phyloP scores from a whole-genome alignment of 1,140 invertebrate species.

The Microplitis mediator region DNA sequence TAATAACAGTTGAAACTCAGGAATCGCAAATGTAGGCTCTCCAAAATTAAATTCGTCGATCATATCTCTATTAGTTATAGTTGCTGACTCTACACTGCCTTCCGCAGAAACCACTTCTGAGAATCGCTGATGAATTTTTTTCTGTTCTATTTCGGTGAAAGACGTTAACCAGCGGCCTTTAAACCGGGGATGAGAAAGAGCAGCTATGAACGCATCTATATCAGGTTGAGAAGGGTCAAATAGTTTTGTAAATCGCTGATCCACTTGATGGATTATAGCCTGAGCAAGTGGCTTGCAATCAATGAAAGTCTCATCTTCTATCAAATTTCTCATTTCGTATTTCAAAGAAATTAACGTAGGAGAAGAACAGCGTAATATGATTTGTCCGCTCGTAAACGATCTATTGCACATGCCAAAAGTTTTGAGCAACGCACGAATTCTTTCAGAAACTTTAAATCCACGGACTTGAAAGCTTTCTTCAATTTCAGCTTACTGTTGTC shows the following conservation, averaged over 20 bases:
- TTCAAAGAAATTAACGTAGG: constrained; percentile 11
- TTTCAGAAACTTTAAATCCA: constrained; percentile 24
- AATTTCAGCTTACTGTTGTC: not conserved
- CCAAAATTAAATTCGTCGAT: constrained; percentile 7
- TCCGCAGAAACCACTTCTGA: constrained; percentile 3
- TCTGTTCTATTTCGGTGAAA: not conserved
- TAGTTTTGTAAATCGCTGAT: constrained; percentile 1
- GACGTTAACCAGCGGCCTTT: constrained; percentile 15
- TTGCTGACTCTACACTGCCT: not conserved
- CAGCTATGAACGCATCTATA: constrained; percentile 13
- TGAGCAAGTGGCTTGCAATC: not conserved
- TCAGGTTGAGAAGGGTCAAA: not conserved
- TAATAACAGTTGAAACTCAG: constrained; percentile 2
- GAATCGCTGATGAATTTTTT: not conserved
- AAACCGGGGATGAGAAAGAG: constrained; percentile 9
- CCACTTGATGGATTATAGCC: not conserved
- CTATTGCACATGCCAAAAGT: constrained; percentile 18
- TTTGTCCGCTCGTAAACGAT: constrained; percentile 23
- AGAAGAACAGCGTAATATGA: constrained; percentile 26
- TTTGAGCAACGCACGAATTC: constrained; percentile 15
- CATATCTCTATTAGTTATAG: not conserved
- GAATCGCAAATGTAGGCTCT: not conserved
- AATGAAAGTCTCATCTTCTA: not conserved
- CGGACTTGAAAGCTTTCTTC: not conserved
- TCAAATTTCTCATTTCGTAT: not conserved